Evolutionary conservation across 2,113 vertebrate genomes (phyloP).

Genomic region (Hypocryptadius cinnamomeus): DNA sequence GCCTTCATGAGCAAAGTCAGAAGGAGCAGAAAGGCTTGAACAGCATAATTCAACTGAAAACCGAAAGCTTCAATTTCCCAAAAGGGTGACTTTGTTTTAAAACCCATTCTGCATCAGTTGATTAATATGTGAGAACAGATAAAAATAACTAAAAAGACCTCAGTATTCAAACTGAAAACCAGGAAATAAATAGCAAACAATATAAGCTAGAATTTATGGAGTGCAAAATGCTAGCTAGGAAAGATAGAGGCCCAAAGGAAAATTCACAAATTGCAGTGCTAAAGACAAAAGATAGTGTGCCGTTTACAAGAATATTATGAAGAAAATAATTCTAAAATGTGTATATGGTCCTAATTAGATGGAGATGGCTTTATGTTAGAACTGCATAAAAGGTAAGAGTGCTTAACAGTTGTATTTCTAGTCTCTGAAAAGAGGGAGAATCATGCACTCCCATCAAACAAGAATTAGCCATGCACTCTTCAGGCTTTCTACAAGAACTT

Average conservation of each 20-base stretch:
- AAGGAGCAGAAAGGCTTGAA: neutral
- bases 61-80: neutral
- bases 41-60: constrained; percentile 8
- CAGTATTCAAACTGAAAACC: neutral
- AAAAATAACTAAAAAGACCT: neutral
- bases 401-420: neutral
- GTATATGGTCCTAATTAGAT: neutral
- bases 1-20: neutral
- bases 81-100: neutral
- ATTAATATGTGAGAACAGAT: neutral
- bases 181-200: constrained; percentile 15
- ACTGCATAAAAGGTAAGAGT: neutral
- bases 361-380: neutral
- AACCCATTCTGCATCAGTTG: neutral
- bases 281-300: neutral
- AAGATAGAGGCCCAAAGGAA: neutral
- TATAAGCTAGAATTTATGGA: neutral
- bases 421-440: neutral
- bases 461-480: neutral
- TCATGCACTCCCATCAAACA: neutral
- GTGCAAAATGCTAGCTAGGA: neutral
- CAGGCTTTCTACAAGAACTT: neutral
- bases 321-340: neutral
- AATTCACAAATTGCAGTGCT: neutral
- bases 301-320: neutral